Evolutionary conservation across 1,140 invertebrate genomes (phyloP), one percentile per base, ranked within the genome.

Genomic region (Drosophila nannoptera): DNA sequence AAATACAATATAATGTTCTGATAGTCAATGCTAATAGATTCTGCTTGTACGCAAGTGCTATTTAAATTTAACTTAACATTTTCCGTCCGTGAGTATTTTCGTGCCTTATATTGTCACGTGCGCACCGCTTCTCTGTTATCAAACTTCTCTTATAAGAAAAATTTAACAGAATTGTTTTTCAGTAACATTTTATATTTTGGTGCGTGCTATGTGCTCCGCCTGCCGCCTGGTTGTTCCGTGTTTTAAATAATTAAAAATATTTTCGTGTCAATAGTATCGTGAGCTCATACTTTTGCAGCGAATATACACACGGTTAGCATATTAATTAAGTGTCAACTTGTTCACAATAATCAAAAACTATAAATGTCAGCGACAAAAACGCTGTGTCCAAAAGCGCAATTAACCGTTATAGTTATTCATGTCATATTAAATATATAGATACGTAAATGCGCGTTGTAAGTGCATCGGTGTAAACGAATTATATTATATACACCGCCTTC

Each of bases 181-280:
- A 69, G 67, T 69, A 52, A 69, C 61, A 69, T 69, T 69, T 69
- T 43, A 64, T 64, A 69, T 38, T 56, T 69, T 52, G 67, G 67
- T 69, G 67, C 67, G 67, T 69, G 53, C 52, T 56, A 36, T 62
- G 45, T 64, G 53, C 32, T 50, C 12, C 61, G 61, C 60, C 35
- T 64, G 52, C 61, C 61, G 61, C 67, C 56, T 56, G 49, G 60
- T 43, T 48, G 43, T 42, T 54, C 50, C 50, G 52, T 56, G 31
- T 52, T 45, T 69, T 64, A 32, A 56, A 64, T 69, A 56, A 66
- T 66, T 70, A 66, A 66, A 49, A 52, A 70, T 59, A 11, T 42
- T 48, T 59, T 54, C 36, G 62, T 52, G 54, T 50, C 46, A 48
- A 66, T 42, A 55, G 31, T 48, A 40, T 22, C 22, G 22, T 16